Percentiles rank a stretch among this genome's conserved stretches.
phyloP scores from a whole-genome alignment of 2,888 invertebrate species.

The Eurois occulta region DNA sequence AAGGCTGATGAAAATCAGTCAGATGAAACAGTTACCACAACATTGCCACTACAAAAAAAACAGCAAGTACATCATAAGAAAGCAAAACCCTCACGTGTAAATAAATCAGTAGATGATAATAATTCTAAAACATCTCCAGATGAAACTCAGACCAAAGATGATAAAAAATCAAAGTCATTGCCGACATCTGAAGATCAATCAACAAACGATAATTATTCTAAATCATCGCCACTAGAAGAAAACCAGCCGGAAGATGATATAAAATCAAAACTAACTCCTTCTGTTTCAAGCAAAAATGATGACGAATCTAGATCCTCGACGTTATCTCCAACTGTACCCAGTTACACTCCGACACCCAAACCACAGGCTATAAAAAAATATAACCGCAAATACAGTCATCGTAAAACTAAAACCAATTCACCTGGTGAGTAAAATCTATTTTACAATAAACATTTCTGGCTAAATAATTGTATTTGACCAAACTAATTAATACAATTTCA shows the following conservation, averaged over 20 bases:
- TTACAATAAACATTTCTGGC: background rate
- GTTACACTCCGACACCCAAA: background rate
- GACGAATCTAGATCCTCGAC: background rate
- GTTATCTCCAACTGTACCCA: background rate
- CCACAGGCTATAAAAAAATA: background rate
- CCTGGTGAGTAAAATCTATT: slow-evolving; percentile 31
- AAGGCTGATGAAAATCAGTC: background rate
- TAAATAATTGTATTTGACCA: background rate
- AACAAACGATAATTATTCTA: background rate
- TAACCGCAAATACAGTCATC: background rate
- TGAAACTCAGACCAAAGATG: background rate
- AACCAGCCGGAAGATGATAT: background rate
- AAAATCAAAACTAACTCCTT: background rate
- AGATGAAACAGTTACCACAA: too few relatives aligned
- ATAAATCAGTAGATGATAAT: background rate
- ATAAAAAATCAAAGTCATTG: background rate
- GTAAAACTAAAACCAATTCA: background rate
- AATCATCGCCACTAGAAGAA: background rate
- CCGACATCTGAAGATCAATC: background rate
- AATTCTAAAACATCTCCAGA: background rate
- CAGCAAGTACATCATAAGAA: background rate
- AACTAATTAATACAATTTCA: background rate
- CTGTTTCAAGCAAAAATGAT: background rate
- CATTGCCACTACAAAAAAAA: background rate
- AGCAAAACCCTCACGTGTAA: background rate